Evolutionary conservation across 2,113 vertebrate genomes (phyloP).

Genomic region (Martes martes): DNA sequence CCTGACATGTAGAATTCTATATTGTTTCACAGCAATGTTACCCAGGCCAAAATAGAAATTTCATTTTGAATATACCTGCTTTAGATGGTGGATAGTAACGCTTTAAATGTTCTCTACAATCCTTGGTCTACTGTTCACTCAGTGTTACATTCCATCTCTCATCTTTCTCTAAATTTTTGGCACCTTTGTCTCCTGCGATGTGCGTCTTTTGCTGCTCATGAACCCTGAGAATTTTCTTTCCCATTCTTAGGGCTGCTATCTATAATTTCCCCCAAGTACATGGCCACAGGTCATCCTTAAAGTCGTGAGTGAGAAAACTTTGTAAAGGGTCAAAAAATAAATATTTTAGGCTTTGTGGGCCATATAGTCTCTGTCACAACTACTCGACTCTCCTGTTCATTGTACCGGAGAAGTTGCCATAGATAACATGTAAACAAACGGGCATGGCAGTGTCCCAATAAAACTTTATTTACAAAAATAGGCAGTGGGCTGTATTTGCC

Average conservation of each 20-base stretch:
- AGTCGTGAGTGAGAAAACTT: conserved; percentile 36
- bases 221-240: conserved; percentile 28
- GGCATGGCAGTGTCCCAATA: conserved; percentile 9
- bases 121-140: not conserved
- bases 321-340: conserved; percentile 16
- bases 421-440: conserved; percentile 17
- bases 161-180: conserved; percentile 10
- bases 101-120: conserved; percentile 5
- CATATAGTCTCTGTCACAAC: not conserved
- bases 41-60: not conserved
- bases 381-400: not conserved
- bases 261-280: not conserved
- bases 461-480: conserved; percentile 34
- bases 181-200: not conserved
- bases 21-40: conserved; percentile 13
- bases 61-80: conserved; percentile 18
- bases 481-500: not conserved
- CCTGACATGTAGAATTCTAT: not conserved
- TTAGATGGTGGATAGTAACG: not conserved
- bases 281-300: not conserved
- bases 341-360: conserved; percentile 8
- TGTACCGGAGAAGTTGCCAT: not conserved
- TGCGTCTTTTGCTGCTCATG: not conserved
- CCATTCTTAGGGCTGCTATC: not conserved
- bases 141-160: conserved; percentile 2